Base-by-base conservation (phyloP, 1,140 invertebrate species). In the Formica selysi region DNA sequence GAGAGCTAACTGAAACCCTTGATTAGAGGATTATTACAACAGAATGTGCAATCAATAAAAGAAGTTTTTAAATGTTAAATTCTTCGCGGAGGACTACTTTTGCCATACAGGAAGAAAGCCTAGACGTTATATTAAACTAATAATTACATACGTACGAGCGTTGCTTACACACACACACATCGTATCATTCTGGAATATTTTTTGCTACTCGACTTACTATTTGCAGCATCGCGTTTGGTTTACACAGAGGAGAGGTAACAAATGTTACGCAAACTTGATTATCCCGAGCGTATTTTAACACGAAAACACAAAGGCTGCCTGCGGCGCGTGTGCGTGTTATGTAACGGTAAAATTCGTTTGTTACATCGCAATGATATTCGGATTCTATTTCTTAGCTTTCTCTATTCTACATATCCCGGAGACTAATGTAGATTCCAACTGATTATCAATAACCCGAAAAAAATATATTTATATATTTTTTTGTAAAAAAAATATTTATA, bases 201-300 rank as follows among this genome's bases (percentile, higher is more conserved):
- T 74, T 61, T 74, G 7, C n/a, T 36, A 48, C 13, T 62, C 38
- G 68, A 61, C 54, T 36, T 73, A 54, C 48, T 74, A 74, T 73
- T 74, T 74, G 38, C 68, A 62, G 29, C 51, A 57, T 3, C 38
- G 36, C 36, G 38, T 81, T 80, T 44, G 54, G 36, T 19, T 74
- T 54, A 38, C 26, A 48, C 68, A 48, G 11, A 73, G 11, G 19
- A 44, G 57, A 83, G 73, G 68, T 71, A 83, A 83, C 79, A 74
- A 83, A 83, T 74, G 68, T 83, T 83, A 74, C 54, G 54, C 79
- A 73, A 83, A 83, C 79, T 83, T 83, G 79, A 83, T 83, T 83
- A 83, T 83, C 68, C 71, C 26, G 38, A 83, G 68, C 68, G 57
- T 81, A 81, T 81, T 73, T 81, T 81, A 73, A 67, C 38, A 26